Base-by-base conservation (phyloP, 2,797 vertebrate species). In the Sebastes matsubarae region DNA sequence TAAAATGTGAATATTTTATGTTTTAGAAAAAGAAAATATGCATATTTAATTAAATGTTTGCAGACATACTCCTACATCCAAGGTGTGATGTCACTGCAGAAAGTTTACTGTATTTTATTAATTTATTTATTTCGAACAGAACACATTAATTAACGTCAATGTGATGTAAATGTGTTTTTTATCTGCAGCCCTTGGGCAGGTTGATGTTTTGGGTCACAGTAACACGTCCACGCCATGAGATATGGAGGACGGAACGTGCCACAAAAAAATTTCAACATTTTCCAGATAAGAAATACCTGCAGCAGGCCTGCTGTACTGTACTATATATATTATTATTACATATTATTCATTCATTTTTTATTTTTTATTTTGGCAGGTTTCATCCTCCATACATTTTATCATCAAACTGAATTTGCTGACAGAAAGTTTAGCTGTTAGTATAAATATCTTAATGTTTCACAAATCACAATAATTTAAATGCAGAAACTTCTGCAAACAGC, bases 201-300 rank as follows among this genome's bases (percentile, higher is more conserved):
- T 1, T 22, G 57, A 50, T 18, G 46, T 24, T 24, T 57, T 22
- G 55, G 30, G 68, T 38, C n/a, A 38, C 11, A 32, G 18, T 18
- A 42, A 24, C 36, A 34, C 1, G 24, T 64, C 11, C 10, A 10
- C 3, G 2, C 7, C 38, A 42, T 14, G 38, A 42, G 38, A 6
- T 42, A 14, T 42, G 38, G 38, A 14, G 38, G 38, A 42, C 13
- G 1, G 13, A 42, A 42, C 38, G 0, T 42, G 13, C 38, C 38
- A 42, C 36, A 42, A 42, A 3, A 10, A 42, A 42, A 99, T 0
- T 95, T 99, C 91, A 99, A 99, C 92, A 96, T 99, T 81, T 99
- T 99, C 93, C 98, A 99, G 97, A 98, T 99, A 93, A 92, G 86
- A 27, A 71, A 27, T 12, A n/a, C 32, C 59, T 61, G 58, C 57